Conservation (phyloP, 2,888 invertebrate species). For the Pemphredon lugubris region DNA sequence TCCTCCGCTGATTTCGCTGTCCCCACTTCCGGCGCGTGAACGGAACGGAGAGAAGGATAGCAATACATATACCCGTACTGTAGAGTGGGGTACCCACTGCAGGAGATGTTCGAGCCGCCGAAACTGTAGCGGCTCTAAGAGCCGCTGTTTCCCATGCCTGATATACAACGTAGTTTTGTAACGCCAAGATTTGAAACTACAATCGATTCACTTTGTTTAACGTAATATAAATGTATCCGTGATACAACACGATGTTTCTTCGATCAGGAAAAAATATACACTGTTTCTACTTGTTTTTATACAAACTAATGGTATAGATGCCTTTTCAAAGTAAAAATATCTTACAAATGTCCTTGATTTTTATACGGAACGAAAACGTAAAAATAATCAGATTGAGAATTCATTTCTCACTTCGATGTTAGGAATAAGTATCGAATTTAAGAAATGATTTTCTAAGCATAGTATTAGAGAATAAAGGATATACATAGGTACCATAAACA, state of each 20-base stretch:
- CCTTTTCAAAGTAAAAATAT: conserved; percentile 29
- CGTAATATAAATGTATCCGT: conserved; percentile 8
- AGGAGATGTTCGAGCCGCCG: no score
- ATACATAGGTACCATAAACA: not conserved
- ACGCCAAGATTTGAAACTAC: conserved; percentile 10
- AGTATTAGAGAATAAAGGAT: not conserved
- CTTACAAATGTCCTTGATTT: conserved; percentile 33
- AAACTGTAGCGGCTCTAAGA: no score
- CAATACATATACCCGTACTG: no score
- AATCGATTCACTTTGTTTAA: conserved; percentile 14
- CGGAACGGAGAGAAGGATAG: not conserved
- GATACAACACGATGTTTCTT: conserved; percentile 18
- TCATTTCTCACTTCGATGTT: conserved; percentile 14
- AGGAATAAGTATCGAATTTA: conserved; percentile 28
- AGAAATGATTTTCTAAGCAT: conserved; percentile 10
- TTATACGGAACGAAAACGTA: conserved; percentile 25
- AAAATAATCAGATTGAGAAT: not conserved
- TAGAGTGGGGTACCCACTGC: no score
- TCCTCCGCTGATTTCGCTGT: no score
- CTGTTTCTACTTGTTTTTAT: conserved; percentile 38
- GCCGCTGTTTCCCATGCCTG: not conserved
- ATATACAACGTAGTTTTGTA: conserved; percentile 30
- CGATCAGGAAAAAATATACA: conserved; percentile 4
- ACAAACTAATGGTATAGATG: conserved; percentile 28
- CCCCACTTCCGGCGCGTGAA: no score